phyloP scores from a whole-genome alignment of 1,140 invertebrate genomes.

The Steinernema khuongi region DNA sequence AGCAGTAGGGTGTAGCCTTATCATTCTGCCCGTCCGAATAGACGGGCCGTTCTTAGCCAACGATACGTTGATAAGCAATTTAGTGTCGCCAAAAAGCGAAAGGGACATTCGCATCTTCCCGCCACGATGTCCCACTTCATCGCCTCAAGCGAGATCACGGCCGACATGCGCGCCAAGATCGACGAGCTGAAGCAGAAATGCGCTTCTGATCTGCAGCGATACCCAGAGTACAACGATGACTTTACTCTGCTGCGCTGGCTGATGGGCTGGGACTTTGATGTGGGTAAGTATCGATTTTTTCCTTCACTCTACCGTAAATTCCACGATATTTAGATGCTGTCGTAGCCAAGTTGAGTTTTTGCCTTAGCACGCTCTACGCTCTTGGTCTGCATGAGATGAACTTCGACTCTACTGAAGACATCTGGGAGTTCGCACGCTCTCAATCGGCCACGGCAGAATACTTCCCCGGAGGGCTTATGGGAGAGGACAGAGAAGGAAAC shows the following conservation, averaged over 20 bases:
- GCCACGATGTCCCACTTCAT: slow-evolving; percentile 31
- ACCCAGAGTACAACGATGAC: slow-evolving; percentile 36
- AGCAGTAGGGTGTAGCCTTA: too few species aligned
- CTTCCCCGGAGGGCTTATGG: slow-evolving; percentile 32
- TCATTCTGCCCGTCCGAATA: too few species aligned
- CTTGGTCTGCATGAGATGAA: slow-evolving; percentile 25
- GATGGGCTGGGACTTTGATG: slow-evolving; percentile 40
- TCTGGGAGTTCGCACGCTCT: slow-evolving; percentile 22
- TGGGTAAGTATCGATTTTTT: slow-evolving; percentile 24
- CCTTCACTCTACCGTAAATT: background rate
- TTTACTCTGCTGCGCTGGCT: slow-evolving; percentile 34
- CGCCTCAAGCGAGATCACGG: slow-evolving; percentile 16
- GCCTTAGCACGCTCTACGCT: slow-evolving; percentile 22
- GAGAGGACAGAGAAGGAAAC: slow-evolving; percentile 18
- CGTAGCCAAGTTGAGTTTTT: slow-evolving; percentile 22
- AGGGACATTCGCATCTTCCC: too few species aligned
- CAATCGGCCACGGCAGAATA: slow-evolving; percentile 23
- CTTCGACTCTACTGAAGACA: slow-evolving; percentile 17
- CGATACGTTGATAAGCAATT: too few species aligned
- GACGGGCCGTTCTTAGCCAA: too few species aligned
- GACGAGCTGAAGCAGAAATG: slow-evolving; percentile 22
- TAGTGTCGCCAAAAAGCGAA: too few species aligned
- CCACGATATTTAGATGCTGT: slow-evolving; percentile 14
- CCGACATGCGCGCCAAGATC: slow-evolving; percentile 28
- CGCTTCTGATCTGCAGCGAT: slow-evolving; percentile 1